Evolutionary conservation across 2,113 vertebrate species (phyloP).

Genomic region (Lagopus muta): DNA sequence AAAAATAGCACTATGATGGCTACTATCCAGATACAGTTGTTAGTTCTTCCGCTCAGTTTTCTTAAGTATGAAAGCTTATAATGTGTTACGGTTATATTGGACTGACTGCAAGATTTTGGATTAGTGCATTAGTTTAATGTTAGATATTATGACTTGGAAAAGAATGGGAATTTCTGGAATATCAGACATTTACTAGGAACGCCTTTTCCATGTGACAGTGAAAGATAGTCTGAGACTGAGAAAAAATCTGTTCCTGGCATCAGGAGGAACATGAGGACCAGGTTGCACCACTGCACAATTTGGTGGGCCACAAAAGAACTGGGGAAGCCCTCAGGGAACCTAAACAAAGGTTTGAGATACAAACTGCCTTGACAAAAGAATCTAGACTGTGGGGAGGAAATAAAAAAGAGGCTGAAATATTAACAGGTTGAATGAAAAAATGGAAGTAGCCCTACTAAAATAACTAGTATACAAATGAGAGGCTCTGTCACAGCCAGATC

Average conservation of each 20-base stretch:
- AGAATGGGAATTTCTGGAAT: background rate
- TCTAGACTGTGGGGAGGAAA: background rate
- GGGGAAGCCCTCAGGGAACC: background rate
- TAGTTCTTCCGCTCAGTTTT: slow-evolving; percentile 10
- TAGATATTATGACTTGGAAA: background rate
- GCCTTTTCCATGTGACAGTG: background rate
- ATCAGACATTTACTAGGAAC: background rate
- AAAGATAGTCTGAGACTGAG: background rate
- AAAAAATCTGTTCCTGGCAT: background rate
- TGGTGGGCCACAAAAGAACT: background rate
- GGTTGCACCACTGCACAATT: background rate
- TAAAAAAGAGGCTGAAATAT: background rate
- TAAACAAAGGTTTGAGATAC: background rate
- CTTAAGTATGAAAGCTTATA: background rate
- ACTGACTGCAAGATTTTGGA: background rate
- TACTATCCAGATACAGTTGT: background rate
- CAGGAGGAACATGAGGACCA: background rate
- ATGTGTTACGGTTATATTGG: background rate
- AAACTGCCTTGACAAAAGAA: background rate
- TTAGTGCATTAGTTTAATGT: background rate
- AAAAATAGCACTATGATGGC: background rate
- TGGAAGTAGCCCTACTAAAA: background rate
- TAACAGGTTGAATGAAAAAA: background rate
- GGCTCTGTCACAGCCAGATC: background rate
- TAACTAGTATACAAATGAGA: background rate